Percentiles rank a stretch among this genome's conserved stretches.
Conservation (phyloP, 2,113 vertebrate genomes). For the Lasiurus borealis region DNA sequence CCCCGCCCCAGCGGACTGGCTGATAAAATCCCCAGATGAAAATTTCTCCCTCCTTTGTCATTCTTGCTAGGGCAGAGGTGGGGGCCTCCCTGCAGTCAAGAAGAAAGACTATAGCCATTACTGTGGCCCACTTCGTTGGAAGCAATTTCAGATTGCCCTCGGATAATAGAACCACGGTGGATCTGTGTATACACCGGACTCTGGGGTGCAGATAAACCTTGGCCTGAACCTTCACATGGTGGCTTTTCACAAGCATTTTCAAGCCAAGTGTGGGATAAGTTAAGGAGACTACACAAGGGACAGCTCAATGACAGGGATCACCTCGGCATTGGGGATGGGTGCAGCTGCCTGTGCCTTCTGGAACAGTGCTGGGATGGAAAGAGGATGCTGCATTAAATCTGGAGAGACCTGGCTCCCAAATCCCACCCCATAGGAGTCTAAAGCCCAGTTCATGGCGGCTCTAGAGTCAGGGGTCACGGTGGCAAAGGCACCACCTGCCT, state of each 20-base stretch:
- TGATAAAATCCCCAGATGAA: background rate
- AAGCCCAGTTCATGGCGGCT: background rate
- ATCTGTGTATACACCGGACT: background rate
- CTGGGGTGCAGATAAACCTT: background rate
- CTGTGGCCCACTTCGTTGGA: background rate
- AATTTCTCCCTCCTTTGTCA: background rate
- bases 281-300: background rate
- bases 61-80: background rate
- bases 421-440: background rate
- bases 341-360: background rate
- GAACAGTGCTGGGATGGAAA: background rate
- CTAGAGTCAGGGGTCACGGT: accelerated
- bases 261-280: background rate
- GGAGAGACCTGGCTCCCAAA: too few relatives aligned
- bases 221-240: background rate
- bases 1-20: background rate
- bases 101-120: background rate
- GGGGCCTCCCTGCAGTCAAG: background rate
- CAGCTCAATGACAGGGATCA: background rate
- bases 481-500: background rate
- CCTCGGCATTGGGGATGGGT: background rate
- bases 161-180: background rate
- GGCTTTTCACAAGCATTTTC: background rate
- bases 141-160: background rate
- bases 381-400: background rate